Percentiles rank a stretch among this genome's conserved stretches.
Evolutionary conservation across 2,797 vertebrate genomes (phyloP).

Genomic region (Enoplosus armatus): DNA sequence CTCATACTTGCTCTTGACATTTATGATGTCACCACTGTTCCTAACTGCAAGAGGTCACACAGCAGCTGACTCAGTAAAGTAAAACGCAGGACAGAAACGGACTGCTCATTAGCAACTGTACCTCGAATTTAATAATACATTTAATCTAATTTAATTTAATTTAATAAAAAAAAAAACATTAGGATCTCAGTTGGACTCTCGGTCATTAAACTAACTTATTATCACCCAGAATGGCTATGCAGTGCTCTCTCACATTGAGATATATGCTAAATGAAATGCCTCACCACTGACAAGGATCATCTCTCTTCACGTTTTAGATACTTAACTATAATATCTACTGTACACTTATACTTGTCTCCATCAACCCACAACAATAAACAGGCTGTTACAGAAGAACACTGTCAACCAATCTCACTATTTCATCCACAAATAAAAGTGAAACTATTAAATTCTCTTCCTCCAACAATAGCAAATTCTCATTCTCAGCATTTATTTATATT

Average conservation of each 20-base stretch:
- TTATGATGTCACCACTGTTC: constrained; percentile 35
- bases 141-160: too few species aligned
- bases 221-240: neutral
- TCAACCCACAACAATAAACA: neutral
- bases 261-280: neutral
- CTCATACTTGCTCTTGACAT: constrained; percentile 14
- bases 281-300: neutral
- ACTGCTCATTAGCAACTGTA: neutral
- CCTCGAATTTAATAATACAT: neutral
- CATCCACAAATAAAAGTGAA: neutral
- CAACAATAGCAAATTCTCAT: neutral
- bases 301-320: too few species aligned
- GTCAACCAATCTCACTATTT: neutral
- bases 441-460: neutral
- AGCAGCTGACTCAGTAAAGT: constrained; percentile 10
- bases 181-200: neutral
- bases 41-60: constrained; percentile 22
- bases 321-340: neutral
- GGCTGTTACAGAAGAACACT: neutral
- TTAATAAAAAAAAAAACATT: neutral
- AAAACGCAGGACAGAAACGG: neutral
- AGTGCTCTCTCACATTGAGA: neutral
- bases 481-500: neutral
- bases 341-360: neutral
- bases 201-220: neutral